phyloP scores from a whole-genome alignment of 2,797 vertebrate species.

The Macropus fuliginosus region DNA sequence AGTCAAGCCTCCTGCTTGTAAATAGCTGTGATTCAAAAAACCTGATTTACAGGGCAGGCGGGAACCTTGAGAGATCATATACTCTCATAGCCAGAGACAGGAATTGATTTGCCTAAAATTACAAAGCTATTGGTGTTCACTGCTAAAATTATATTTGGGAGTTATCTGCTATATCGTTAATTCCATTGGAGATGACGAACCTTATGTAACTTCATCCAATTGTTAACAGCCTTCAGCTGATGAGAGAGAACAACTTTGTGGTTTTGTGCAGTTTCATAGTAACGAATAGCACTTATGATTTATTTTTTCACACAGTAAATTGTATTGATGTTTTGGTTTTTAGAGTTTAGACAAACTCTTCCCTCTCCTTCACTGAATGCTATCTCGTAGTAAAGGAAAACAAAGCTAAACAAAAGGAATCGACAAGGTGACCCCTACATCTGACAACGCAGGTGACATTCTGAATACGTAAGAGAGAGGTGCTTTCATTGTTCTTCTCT shows the following conservation, averaged over 20 bases:
- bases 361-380: neutral
- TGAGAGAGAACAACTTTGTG: neutral
- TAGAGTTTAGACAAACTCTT: neutral
- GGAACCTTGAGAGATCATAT: neutral
- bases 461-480: neutral
- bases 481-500: neutral
- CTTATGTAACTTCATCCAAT: neutral
- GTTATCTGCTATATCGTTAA: neutral
- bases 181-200: neutral
- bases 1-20: neutral
- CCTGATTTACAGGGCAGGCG: neutral
- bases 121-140: neutral
- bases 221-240: neutral
- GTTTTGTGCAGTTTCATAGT: neutral
- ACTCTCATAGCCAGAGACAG: neutral
- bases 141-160: neutral
- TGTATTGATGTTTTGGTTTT: neutral
- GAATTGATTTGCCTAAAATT: neutral
- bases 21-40: neutral
- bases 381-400: neutral
- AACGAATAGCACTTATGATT: neutral
- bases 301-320: neutral
- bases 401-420: neutral
- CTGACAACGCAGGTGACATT: neutral
- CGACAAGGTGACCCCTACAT: neutral